Conservation (phyloP, 1,140 invertebrate species). For the Orussus abietinus region DNA sequence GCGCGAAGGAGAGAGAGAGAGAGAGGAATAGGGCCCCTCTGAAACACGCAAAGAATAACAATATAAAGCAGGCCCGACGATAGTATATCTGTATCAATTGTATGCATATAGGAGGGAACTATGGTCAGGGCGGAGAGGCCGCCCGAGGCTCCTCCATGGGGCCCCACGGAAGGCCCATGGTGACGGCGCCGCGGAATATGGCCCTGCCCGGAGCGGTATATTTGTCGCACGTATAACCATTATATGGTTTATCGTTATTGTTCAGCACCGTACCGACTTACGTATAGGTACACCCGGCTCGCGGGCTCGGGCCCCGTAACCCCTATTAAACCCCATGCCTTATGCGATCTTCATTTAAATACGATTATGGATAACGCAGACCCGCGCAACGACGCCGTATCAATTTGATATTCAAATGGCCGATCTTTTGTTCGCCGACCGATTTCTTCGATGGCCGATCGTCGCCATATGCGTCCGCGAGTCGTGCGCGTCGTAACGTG, state of each 20-base stretch:
- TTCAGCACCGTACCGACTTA: constrained; percentile 34
- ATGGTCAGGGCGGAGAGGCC: too few relatives aligned
- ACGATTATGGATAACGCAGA: constrained; percentile 52
- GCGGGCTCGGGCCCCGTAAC: constrained; percentile 32
- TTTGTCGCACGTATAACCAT: constrained; percentile 51
- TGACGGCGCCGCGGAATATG: constrained; percentile 24
- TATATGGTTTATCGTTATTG: constrained; percentile 51
- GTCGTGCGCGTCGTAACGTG: too few relatives aligned
- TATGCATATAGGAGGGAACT: constrained; percentile 43
- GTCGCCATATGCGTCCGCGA: too few relatives aligned
- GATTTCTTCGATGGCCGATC: constrained; percentile 35
- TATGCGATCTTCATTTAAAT: constrained; percentile 54
- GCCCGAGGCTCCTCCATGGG: too few relatives aligned
- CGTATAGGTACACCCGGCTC: constrained; percentile 19
- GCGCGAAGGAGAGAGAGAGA: too few relatives aligned
- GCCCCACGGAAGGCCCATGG: constrained; percentile 4
- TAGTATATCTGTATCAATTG: constrained; percentile 56
- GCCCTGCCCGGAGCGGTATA: constrained; percentile 30
- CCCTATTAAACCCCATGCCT: constrained; percentile 45
- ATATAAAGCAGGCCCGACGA: constrained; percentile 34
- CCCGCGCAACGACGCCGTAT: constrained; percentile 29
- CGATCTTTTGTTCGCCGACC: constrained; percentile 43
- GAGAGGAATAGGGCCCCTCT: neutral
- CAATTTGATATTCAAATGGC: constrained; percentile 53
- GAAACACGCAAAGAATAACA: neutral